Base-by-base conservation (phyloP, 2,888 invertebrate species). In the Ectemnius lituratus region DNA sequence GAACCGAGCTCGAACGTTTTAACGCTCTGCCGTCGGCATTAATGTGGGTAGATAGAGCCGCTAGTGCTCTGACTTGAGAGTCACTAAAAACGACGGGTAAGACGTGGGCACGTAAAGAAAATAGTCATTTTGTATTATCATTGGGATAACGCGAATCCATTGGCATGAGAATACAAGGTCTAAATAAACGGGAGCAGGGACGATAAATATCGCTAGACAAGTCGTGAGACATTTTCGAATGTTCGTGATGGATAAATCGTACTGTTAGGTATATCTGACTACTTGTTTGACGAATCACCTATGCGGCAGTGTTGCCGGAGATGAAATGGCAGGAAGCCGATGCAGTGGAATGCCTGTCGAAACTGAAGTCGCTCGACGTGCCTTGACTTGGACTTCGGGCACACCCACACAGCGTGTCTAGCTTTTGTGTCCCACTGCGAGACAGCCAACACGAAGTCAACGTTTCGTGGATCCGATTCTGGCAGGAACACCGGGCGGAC, bases 321-420 rank as follows among this genome's bases (percentile, higher is more conserved):
- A 62, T 67, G 71, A 70, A 71, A 62, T 69, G 70, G 80, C 78
- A 63, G 71, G 71, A 75, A 75, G 71, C 62, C 73, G 61, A 62
- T 75, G 78, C 73, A 66, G 70, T 64, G 75, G 59, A 70, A 67
- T 49, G 11, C 18, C 57, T 62, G 62, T 80, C 80, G 57, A 75
- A 77, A 69, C 65, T 45, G 72, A 47, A 37, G 37, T 37, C 37
- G 11, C 37, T 37, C 37, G 46, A 46, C 28, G 61, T 46, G 70
- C 60, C 61, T 58, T 52, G n/a, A 62, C 46, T 37, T 37, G 37
- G 45, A 46, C 8, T 45, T 45, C 13, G 61, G 20, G 52, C 18
- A 52, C 52, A 18, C 37, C 61, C 60, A 49, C 46, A 60, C 47
- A 66, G 37, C 60, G 23, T 14, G 14, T 23, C 23, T 37, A 37